Evolutionary conservation across 2,888 invertebrate genomes (phyloP).

Genomic region (Apodemia hepburni): DNA sequence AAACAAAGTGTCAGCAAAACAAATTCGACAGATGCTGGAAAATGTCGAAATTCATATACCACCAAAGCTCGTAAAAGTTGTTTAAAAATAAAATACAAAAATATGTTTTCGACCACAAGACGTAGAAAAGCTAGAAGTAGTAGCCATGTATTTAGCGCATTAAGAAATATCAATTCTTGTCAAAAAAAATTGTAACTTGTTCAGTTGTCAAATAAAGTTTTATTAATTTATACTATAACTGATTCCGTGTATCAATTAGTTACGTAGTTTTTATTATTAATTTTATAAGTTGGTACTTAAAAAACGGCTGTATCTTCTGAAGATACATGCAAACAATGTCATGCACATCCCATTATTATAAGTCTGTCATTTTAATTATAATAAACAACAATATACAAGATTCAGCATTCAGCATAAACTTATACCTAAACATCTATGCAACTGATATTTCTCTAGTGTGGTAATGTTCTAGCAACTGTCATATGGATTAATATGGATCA

Average conservation of each 20-base stretch:
- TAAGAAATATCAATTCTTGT: conserved; percentile 20
- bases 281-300: too few relatives aligned
- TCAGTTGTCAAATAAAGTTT: conserved; percentile 1
- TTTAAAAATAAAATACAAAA: conserved; percentile 49
- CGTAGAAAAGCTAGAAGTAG: conserved; percentile 39
- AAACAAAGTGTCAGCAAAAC: conserved; percentile 14
- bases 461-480: too few relatives aligned
- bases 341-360: too few relatives aligned
- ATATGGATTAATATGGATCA: too few relatives aligned
- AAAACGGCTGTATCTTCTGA: too few relatives aligned
- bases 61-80: conserved; percentile 44
- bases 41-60: conserved; percentile 20
- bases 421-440: too few relatives aligned
- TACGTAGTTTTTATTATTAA: too few relatives aligned
- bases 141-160: conserved; percentile 26
- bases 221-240: not conserved
- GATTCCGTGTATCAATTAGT: not conserved
- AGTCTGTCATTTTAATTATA: too few relatives aligned
- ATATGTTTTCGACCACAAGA: conserved; percentile 46
- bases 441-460: too few relatives aligned
- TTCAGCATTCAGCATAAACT: too few relatives aligned
- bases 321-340: too few relatives aligned
- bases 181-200: conserved; percentile 11
- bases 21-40: conserved; percentile 18
- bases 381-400: too few relatives aligned